phyloP scores from a whole-genome alignment of 2,888 invertebrate species.

The Coenonympha glycerion region DNA sequence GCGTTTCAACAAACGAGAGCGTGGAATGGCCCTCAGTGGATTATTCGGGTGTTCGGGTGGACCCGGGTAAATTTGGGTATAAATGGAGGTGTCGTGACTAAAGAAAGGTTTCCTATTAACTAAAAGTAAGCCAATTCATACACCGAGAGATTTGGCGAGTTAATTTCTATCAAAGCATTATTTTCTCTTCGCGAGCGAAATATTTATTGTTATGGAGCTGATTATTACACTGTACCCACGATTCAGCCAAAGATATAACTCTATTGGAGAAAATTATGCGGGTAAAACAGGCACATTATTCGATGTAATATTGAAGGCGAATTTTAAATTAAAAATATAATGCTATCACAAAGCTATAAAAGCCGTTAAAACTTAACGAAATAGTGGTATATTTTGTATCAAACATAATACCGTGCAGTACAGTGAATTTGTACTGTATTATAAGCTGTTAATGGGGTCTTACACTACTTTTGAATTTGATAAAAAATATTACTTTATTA shows the following conservation, averaged over 20 bases:
- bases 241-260: constrained; percentile 9
- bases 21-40: constrained; percentile 68
- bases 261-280: constrained; percentile 12
- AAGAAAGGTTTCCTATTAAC: constrained; percentile 42
- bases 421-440: no score
- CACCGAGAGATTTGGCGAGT: constrained; percentile 11
- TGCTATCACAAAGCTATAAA: constrained; percentile 23
- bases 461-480: no score
- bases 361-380: constrained; percentile 17
- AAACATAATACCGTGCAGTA: background rate
- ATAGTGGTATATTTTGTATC: constrained; percentile 14
- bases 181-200: background rate
- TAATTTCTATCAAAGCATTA: constrained; percentile 7
- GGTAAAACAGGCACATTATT: constrained; percentile 9
- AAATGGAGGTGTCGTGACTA: constrained; percentile 63
- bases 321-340: constrained; percentile 21
- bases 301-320: constrained; percentile 9
- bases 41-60: constrained; percentile 62
- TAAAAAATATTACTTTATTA: no score
- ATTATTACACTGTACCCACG: constrained; percentile 9
- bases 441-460: no score
- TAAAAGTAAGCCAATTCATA: constrained; percentile 23
- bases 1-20: constrained; percentile 71
- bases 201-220: constrained; percentile 10
- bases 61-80: constrained; percentile 63